Evolutionary conservation across 2,113 vertebrate genomes (phyloP).

Genomic region (Indri indri): DNA sequence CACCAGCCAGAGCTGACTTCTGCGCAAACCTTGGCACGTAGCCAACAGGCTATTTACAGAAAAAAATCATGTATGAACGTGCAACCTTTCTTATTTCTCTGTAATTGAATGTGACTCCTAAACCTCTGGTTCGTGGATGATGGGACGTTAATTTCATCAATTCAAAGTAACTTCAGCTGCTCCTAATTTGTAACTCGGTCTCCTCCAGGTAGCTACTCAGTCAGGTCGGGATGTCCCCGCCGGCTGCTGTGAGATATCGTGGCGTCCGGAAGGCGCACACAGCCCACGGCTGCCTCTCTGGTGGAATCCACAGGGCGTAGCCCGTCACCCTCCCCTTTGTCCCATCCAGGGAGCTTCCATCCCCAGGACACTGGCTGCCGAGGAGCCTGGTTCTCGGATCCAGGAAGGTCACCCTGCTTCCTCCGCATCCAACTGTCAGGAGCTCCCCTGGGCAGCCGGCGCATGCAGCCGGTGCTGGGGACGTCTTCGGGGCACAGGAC

Average conservation of each 20-base stretch:
- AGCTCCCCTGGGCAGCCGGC: not conserved
- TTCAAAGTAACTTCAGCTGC: not conserved
- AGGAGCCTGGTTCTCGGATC: not conserved
- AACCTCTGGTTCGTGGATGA: not conserved
- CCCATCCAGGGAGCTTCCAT: rapidly evolving
- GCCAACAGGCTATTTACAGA: not conserved
- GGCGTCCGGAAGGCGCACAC: rapidly evolving
- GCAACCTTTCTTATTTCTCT: not conserved
- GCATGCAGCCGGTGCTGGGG: rapidly evolving
- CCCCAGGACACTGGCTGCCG: rapidly evolving
- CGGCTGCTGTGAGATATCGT: rapidly evolving
- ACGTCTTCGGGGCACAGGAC: not conserved
- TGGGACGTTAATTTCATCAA: not conserved
- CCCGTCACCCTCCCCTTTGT: not conserved
- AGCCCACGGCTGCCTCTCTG: rapidly evolving
- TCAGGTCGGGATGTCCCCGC: not conserved
- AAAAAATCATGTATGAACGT: not conserved
- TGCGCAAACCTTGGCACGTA: not conserved
- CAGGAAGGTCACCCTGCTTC: not conserved
- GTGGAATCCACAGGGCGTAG: not conserved
- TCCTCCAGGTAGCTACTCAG: not conserved
- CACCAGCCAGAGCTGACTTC: not conserved
- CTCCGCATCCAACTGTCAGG: not conserved
- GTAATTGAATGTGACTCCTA: not conserved
- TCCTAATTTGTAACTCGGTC: not conserved